Evolutionary conservation across 2,113 vertebrate species (phyloP).

Genomic region (Myiozetetes cayanensis): DNA sequence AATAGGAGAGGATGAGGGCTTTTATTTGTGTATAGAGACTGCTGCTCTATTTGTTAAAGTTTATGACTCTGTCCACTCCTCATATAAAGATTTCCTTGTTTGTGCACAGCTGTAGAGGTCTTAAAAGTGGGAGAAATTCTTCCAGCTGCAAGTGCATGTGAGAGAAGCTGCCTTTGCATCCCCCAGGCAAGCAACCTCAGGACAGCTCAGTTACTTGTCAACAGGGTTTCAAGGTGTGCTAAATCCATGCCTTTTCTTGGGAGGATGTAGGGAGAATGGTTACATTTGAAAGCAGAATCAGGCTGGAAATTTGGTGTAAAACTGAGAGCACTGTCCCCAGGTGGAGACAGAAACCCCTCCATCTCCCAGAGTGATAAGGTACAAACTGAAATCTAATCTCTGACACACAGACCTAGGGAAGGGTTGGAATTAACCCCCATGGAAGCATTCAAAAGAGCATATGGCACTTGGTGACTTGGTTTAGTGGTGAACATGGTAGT

Average conservation of each 20-base stretch:
- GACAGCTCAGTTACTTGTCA: background rate
- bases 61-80: background rate
- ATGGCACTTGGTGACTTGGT: background rate
- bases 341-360: accelerated
- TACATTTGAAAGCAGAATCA: background rate
- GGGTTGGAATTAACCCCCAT: background rate
- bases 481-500: background rate
- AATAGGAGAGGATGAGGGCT: background rate
- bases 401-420: background rate
- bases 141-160: background rate
- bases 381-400: background rate
- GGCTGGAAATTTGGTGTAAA: background rate
- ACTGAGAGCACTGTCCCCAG: background rate
- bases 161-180: background rate
- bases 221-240: background rate
- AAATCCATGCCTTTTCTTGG: background rate
- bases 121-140: background rate
- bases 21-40: background rate
- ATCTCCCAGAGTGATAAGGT: background rate
- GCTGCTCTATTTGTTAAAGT: conserved; percentile 2
- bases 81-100: conserved; percentile 18
- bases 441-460: background rate
- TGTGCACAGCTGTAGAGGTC: background rate
- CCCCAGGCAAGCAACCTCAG: background rate
- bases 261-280: background rate